A percentile compares a stretch with the other conserved stretches of the same genome.
Evolutionary conservation across 2,888 invertebrate species (phyloP).

Genomic region (Lobophora halterata): DNA sequence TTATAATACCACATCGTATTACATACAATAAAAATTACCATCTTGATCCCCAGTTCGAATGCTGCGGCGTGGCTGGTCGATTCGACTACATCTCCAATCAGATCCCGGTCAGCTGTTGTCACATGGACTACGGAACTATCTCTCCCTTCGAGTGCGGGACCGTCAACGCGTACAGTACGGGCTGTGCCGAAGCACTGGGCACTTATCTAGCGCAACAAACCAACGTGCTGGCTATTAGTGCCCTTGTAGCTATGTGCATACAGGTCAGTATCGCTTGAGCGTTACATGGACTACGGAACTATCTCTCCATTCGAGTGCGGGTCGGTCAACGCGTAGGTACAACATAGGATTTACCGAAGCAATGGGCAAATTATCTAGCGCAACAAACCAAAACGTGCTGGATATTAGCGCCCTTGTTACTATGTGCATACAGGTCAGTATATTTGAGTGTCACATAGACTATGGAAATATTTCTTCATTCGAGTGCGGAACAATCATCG

Average conservation of each 20-base stretch:
- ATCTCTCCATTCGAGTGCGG: too few species aligned
- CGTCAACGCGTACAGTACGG: conserved; percentile 49
- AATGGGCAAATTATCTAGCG: too few species aligned
- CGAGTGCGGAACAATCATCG: too few species aligned
- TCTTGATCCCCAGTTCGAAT: conserved; percentile 75
- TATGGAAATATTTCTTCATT: too few species aligned
- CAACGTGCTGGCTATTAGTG: conserved; percentile 48
- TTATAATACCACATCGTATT: too few species aligned
- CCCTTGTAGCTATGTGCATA: conserved; percentile 49
- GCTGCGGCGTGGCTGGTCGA: conserved; percentile 82
- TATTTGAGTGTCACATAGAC: too few species aligned
- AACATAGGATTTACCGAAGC: too few species aligned
- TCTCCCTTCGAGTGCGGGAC: conserved; percentile 65
- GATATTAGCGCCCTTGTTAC: too few species aligned
- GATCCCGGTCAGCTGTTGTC: conserved; percentile 84
- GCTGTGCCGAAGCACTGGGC: conserved; percentile 80
- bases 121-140: conserved; percentile 64
- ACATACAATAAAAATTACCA: too few species aligned
- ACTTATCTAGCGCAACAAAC: conserved; percentile 64
- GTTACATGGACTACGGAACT: conserved; percentile 13
- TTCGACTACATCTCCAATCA: conserved; percentile 74
- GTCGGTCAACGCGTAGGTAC: too few species aligned
- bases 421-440: too few species aligned
- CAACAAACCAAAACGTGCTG: too few species aligned
- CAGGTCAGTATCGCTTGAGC: conserved; percentile 48